Percentiles rank a stretch among this genome's conserved stretches.
phyloP scores from a whole-genome alignment of 2,888 invertebrate species.

The Eupithecia abbreviata region DNA sequence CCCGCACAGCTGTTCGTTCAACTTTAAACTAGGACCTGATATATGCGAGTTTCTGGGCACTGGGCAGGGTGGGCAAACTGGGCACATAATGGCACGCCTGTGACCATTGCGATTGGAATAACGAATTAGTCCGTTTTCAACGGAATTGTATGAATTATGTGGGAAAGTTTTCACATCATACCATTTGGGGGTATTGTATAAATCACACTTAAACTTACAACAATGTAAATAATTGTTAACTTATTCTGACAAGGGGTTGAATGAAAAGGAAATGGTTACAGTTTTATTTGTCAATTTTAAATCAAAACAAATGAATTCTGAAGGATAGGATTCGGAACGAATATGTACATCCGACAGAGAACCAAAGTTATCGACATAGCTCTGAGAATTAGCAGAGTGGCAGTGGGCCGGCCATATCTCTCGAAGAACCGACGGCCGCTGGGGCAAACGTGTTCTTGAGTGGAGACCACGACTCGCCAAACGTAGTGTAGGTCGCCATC shows the following conservation, averaged over 20 bases:
- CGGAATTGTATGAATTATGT: conserved; percentile 18
- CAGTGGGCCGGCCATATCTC: too few species aligned
- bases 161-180: conserved; percentile 13
- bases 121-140: conserved; percentile 22
- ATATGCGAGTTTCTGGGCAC: conserved; percentile 38
- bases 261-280: neutral
- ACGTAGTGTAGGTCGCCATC: too few species aligned
- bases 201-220: neutral
- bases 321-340: too few species aligned
- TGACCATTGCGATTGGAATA: conserved; percentile 14
- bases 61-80: neutral
- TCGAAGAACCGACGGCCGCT: too few species aligned
- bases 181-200: neutral
- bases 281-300: neutral
- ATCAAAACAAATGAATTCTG: too few species aligned
- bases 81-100: conserved; percentile 26
- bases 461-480: too few species aligned
- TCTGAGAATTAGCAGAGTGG: too few species aligned
- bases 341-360: too few species aligned
- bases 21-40: conserved; percentile 35
- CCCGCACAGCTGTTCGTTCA: conserved; percentile 38
- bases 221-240: neutral
- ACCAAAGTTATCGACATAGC: too few species aligned
- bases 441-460: too few species aligned
- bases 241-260: neutral